phyloP scores from a whole-genome alignment of 1,140 invertebrate species.

The Procambarus virginalis region DNA sequence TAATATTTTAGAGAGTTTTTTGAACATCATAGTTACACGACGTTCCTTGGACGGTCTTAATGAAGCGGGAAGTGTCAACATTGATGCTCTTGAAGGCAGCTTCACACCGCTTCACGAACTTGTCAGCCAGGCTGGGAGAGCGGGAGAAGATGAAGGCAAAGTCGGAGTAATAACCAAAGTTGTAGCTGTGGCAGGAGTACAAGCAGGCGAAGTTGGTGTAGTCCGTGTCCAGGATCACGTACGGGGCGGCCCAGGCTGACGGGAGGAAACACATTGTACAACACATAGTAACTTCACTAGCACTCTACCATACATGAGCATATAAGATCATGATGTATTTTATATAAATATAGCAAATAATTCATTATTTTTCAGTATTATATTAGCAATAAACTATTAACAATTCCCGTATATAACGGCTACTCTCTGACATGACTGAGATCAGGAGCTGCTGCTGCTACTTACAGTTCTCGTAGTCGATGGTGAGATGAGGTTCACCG shows the following conservation, averaged over 20 bases:
- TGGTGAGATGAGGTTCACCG: constrained; percentile 18
- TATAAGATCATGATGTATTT: too few species aligned
- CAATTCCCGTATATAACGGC: too few species aligned
- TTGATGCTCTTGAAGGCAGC: constrained; percentile 19
- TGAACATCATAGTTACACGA: constrained; percentile 14
- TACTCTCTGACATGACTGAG: too few species aligned
- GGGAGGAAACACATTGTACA: background rate
- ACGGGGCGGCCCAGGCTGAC: constrained; percentile 2
- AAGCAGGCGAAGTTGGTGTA: constrained; percentile 32
- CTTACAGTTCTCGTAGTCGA: constrained; percentile 34
- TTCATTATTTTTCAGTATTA: too few species aligned
- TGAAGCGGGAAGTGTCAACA: constrained; percentile 10
- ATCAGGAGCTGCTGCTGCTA: background rate
- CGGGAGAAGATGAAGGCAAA: constrained; percentile 23
- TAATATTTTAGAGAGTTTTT: background rate
- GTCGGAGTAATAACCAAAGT: constrained; percentile 17
- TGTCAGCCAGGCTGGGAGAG: background rate
- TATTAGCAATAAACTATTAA: too few species aligned
- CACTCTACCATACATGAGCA: too few species aligned
- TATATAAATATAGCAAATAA: too few species aligned
- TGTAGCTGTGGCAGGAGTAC: constrained; percentile 10
- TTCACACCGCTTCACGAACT: background rate
- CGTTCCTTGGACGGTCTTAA: background rate
- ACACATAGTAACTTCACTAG: too few species aligned
- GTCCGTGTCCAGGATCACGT: constrained; percentile 20